Base-by-base conservation (phyloP, 2,113 vertebrate genomes). In the Poeciliopsis retropinna region DNA sequence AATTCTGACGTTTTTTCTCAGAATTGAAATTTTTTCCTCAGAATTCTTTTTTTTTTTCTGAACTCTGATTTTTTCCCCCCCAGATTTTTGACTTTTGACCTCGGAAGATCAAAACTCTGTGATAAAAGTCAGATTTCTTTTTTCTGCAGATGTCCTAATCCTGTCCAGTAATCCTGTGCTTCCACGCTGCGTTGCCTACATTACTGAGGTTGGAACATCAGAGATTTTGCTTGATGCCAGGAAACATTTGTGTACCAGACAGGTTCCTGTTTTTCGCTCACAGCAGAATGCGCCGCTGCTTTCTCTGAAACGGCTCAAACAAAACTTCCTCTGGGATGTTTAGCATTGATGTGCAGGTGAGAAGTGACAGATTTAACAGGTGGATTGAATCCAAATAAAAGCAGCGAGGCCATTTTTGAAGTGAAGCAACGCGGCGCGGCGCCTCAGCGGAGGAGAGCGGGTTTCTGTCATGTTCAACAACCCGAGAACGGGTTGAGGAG, bases 391-490 rank as follows among this genome's bases (percentile, higher is more conserved):
- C 76, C 69, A 31, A 34, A 81, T 61, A 47, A 77, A 88, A 80
- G 41, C 69, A 19, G 67, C 64, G 72, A 80, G 78, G 78, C 83
- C 76, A 76, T 78, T 66, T 90, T 83, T 88, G 84, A 91, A 90
- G 85, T 81, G 72, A 73, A 83, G 78, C 44, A 51, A 71, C 54
- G 67, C 67, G 51, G 67, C 3, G 14, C 11, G 14, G 3, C 4
- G 41, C 15, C 41, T 44, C 14, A 47, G 44, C 1, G 44, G 44
- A 47, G 44, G n/a, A 30, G 39, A n/a, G 62, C 54, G 47, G 70
- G 67, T 64, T 79, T 67, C 34, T 83, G 37, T 81, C 64, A 39
- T 5, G 1, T 22, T 22, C 15, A 51, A 6, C 47, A 51, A 51
- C 6, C 6, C 6, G 9, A 31, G 8, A 63, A 31, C 14, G 4